phyloP scores from a whole-genome alignment of 1,140 invertebrate species.

The Batillaria attramentaria region DNA sequence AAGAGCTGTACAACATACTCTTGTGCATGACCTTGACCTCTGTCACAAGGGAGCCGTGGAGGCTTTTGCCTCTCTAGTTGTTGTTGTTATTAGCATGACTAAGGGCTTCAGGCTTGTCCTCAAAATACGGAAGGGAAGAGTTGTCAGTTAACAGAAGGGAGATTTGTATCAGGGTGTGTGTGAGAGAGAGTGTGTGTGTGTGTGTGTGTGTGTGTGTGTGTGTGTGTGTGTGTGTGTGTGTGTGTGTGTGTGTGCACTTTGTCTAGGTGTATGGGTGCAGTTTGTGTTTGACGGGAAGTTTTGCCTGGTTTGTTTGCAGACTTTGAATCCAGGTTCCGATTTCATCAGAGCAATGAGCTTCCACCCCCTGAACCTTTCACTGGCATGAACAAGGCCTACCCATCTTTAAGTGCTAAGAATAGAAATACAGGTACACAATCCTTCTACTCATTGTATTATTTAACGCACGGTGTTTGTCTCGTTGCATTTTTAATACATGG shows the following conservation, averaged over 20 bases:
- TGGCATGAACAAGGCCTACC: conserved; percentile 43
- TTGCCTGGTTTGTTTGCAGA: conserved; percentile 32
- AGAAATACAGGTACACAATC: conserved; percentile 24
- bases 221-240: neutral
- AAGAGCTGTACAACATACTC: too few relatives aligned
- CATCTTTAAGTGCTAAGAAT: conserved; percentile 45
- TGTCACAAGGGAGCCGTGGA: too few relatives aligned
- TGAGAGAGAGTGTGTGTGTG: too few relatives aligned
- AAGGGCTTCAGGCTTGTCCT: too few relatives aligned
- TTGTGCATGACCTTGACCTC: too few relatives aligned
- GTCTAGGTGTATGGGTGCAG: neutral
- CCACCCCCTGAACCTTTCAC: conserved; percentile 50
- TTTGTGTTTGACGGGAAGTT: neutral
- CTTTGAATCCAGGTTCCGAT: conserved; percentile 49
- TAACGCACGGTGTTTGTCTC: neutral
- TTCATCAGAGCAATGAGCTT: conserved; percentile 44
- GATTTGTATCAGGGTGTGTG: too few relatives aligned
- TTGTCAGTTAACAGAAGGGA: too few relatives aligned
- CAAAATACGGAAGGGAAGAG: too few relatives aligned
- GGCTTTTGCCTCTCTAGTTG: too few relatives aligned
- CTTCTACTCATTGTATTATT: neutral
- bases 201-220: neutral
- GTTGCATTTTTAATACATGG: neutral
- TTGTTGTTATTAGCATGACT: too few relatives aligned
- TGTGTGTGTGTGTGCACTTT: neutral